phyloP scores from a whole-genome alignment of 1,140 invertebrate species.

The Achroia grisella region DNA sequence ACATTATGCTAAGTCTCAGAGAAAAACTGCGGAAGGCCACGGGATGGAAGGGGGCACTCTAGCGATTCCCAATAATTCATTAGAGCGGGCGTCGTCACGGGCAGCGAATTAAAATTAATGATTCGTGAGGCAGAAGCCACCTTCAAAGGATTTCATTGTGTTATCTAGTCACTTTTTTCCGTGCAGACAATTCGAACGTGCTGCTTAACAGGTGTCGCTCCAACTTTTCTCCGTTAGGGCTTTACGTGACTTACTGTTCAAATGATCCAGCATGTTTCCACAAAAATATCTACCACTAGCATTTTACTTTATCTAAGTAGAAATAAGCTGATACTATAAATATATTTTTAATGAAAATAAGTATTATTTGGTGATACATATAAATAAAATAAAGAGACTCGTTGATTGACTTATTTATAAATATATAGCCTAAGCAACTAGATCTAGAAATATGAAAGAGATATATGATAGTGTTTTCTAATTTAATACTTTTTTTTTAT shows the following conservation, averaged over 20 bases:
- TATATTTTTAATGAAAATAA: too few species aligned
- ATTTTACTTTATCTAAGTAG: too few species aligned
- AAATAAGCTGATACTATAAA: too few species aligned
- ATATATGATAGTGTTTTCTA: too few species aligned
- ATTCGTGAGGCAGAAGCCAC: conserved; percentile 54
- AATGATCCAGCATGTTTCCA: too few species aligned
- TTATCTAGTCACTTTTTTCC: conserved; percentile 65
- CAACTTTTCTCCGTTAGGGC: conserved; percentile 34
- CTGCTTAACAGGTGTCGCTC: conserved; percentile 38
- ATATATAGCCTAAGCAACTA: too few species aligned
- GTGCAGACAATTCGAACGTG: conserved; percentile 47
- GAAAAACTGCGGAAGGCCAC: conserved; percentile 57
- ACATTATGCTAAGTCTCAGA: conserved; percentile 69
- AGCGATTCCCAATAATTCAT: conserved; percentile 72
- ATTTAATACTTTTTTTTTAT: too few species aligned
- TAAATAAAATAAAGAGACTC: too few species aligned
- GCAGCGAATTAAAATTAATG: conserved; percentile 72
- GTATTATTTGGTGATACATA: too few species aligned
- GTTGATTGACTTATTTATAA: too few species aligned
- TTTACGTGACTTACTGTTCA: conserved; percentile 17
- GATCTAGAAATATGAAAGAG: too few species aligned
- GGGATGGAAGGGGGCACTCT: conserved; percentile 42
- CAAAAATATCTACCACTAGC: too few species aligned
- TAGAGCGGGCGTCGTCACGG: conserved; percentile 59
- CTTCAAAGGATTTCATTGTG: conserved; percentile 47